These are phyloP conservation scores for Ambastaia sidthimunki DNA, from an alignment of 2,797 vertebrate species.

Conservation along the genomic window DNA sequence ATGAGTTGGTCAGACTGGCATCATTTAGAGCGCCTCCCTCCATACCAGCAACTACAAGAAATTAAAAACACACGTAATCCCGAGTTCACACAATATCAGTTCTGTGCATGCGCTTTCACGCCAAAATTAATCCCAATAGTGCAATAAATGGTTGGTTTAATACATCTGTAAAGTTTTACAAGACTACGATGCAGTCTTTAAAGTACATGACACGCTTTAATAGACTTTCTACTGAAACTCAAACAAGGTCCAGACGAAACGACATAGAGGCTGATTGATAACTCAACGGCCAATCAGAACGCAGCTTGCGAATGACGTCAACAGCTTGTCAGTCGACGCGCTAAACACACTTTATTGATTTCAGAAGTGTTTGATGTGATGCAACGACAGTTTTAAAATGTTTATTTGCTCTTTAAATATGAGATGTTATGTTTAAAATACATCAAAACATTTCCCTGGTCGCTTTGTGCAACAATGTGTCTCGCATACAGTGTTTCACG, in stretches of 20 bases:
- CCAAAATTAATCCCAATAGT: neutral
- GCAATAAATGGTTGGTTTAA: neutral
- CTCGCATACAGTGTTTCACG: neutral
- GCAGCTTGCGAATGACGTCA: constrained; percentile 59
- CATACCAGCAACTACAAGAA: constrained; percentile 90
- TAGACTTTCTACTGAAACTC: neutral
- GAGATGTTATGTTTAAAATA: neutral
- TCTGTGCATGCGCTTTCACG: neutral
- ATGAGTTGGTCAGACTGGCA: constrained; percentile 95
- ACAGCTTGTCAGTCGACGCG: constrained; percentile 48
- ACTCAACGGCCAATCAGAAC: constrained; percentile 49
- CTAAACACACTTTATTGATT: constrained; percentile 33
- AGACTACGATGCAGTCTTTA: neutral
- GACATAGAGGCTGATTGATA: neutral
- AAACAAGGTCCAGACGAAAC: neutral
- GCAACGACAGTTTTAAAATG: neutral
- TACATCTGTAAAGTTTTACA: neutral
- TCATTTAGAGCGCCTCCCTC: constrained; percentile 89
- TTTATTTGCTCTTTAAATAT: neutral
- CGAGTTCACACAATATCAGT: neutral
- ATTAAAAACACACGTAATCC: neutral
- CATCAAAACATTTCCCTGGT: neutral
- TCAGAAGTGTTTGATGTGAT: neutral
- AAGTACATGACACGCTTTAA: neutral
- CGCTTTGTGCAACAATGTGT: neutral